Conservation (phyloP, 2,113 vertebrate species). For the Tetrax tetrax region DNA sequence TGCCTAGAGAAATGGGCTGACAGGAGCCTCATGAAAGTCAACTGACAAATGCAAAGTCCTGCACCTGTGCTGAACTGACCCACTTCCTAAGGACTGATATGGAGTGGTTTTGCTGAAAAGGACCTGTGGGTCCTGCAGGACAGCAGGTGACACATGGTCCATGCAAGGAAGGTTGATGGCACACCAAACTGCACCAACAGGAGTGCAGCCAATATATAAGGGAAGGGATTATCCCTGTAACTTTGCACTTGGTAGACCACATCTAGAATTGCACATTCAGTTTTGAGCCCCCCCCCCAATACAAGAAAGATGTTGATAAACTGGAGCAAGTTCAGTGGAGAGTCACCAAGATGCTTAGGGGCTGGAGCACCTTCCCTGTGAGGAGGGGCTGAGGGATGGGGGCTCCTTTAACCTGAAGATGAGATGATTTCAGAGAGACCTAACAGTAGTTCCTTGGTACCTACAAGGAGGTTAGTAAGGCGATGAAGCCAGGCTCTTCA, state of each 20-base stretch:
- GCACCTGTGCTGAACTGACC: background rate
- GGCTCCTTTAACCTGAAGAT: background rate
- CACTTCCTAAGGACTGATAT: background rate
- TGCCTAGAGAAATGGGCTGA: background rate
- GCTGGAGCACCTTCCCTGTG: background rate
- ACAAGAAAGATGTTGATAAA: background rate
- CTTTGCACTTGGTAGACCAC: background rate
- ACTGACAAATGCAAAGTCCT: background rate
- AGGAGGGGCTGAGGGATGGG: background rate
- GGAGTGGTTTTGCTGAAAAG: background rate
- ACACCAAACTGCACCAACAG: background rate
- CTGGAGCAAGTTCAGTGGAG: background rate
- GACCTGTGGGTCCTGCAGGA: background rate
- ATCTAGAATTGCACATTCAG: background rate
- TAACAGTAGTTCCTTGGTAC: background rate
- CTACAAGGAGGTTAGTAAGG: background rate
- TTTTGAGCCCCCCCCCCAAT: background rate
- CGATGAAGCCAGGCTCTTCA: background rate
- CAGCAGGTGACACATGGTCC: background rate
- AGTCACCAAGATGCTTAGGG: background rate
- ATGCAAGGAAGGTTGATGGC: fast-evolving
- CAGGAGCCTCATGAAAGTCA: background rate
- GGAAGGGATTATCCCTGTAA: background rate
- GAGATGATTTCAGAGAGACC: background rate
- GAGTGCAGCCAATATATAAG: background rate